Evolutionary conservation across 2,797 vertebrate genomes (phyloP).

Genomic region (Clarias pachynema): DNA sequence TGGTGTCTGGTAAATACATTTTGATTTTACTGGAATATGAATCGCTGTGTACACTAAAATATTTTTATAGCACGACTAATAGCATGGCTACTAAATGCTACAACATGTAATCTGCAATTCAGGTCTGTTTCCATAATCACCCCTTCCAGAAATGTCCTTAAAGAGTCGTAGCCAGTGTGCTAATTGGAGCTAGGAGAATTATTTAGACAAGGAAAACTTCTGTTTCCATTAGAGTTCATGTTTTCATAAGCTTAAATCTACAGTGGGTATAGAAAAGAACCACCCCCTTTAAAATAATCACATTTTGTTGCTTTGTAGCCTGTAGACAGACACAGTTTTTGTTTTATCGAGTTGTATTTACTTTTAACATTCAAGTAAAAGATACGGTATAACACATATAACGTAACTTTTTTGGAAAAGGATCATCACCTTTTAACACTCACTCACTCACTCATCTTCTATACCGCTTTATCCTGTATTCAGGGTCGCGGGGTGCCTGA

Average conservation of each 20-base stretch:
- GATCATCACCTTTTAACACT: too few species aligned
- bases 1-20: conserved; percentile 13
- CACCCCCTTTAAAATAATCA: too few species aligned
- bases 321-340: too few species aligned
- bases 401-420: too few species aligned
- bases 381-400: too few species aligned
- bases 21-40: conserved; percentile 30
- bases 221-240: neutral
- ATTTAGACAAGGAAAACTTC: conserved; percentile 39
- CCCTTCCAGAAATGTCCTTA: neutral
- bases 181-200: conserved; percentile 60
- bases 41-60: conserved; percentile 10
- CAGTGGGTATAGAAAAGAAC: too few species aligned
- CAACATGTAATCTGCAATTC: conserved; percentile 8
- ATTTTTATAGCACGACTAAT: conserved; percentile 6
- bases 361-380: too few species aligned
- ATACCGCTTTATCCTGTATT: too few species aligned
- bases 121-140: conserved; percentile 20
- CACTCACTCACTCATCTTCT: too few species aligned
- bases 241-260: neutral
- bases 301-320: too few species aligned
- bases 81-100: conserved; percentile 12
- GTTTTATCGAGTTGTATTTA: too few species aligned
- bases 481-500: too few species aligned
- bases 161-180: conserved; percentile 53